These are phyloP conservation scores for Deilephila porcellus DNA, from an alignment of 2,888 invertebrate species.

Conservation along the genomic window DNA sequence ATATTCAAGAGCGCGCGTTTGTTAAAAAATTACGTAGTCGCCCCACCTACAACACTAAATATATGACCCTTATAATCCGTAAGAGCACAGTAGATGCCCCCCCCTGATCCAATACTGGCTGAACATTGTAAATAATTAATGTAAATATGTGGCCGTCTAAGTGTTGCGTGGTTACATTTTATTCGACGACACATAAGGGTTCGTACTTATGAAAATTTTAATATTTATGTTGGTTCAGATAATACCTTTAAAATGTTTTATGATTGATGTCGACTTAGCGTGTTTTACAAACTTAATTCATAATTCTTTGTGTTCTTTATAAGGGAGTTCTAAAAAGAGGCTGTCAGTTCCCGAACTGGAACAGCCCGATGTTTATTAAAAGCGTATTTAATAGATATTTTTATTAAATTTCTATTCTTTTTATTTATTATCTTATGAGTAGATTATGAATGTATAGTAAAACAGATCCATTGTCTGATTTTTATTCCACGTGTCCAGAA, in stretches of 20 bases:
- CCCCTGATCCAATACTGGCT: neutral
- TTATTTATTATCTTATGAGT: too few relatives aligned
- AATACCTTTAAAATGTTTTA: neutral
- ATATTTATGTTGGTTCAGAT: neutral
- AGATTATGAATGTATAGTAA: too few relatives aligned
- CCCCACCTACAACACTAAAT: neutral
- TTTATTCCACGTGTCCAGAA: too few relatives aligned
- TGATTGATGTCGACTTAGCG: neutral
- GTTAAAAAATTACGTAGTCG: neutral
- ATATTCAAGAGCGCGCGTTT: too few relatives aligned
- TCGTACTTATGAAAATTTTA: neutral
- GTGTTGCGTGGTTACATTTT: neutral
- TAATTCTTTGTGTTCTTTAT: neutral
- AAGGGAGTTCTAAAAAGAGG: too few relatives aligned
- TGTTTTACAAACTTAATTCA: too few relatives aligned
- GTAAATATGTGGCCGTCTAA: neutral
- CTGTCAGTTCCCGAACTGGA: too few relatives aligned
- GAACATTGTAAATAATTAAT: slow-evolving; percentile 10
- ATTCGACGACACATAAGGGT: neutral
- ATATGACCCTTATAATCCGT: neutral
- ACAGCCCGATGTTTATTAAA: too few relatives aligned
- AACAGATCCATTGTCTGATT: too few relatives aligned
- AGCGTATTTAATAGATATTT: too few relatives aligned
- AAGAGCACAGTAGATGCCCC: neutral
- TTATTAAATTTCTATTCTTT: too few relatives aligned